Conservation (phyloP, 92 coral and sea anemone genomes). For the Phenganax subtilis region DNA sequence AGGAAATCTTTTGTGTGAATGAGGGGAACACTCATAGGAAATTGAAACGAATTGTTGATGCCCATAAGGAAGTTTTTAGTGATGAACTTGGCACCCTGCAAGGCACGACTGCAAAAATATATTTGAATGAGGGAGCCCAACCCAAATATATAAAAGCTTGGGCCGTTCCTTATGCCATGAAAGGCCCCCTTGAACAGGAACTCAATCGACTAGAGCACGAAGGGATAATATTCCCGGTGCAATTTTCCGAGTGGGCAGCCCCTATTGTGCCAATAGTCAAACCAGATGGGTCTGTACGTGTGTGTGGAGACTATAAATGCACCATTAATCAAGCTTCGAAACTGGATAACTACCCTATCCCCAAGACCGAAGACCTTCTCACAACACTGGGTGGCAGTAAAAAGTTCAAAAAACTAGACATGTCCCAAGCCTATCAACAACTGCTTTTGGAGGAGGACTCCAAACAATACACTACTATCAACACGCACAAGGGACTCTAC, state of each 20-base stretch:
- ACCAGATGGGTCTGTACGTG: slow-evolving; percentile 42
- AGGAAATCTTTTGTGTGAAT: slow-evolving; percentile 1
- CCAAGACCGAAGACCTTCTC: slow-evolving; percentile 49
- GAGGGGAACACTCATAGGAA: background rate
- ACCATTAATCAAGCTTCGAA: slow-evolving; percentile 57
- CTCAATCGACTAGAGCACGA: background rate
- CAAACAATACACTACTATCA: too few relatives aligned
- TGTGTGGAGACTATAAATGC: slow-evolving; percentile 56
- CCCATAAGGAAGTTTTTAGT: background rate
- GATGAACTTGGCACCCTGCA: slow-evolving; percentile 39
- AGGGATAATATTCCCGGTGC: background rate
- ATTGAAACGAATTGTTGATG: background rate
- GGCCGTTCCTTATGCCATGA: too few relatives aligned
- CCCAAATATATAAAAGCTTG: slow-evolving; percentile 25
- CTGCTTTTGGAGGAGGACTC: slow-evolving; percentile 42
- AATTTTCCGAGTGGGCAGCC: background rate
- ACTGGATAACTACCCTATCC: slow-evolving; percentile 61
- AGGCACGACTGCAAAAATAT: slow-evolving; percentile 36
- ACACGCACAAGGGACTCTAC: too few relatives aligned
- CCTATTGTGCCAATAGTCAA: slow-evolving; percentile 46
- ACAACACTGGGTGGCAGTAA: slow-evolving; percentile 46
- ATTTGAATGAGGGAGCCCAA: slow-evolving; percentile 17
- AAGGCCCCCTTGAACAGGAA: background rate
- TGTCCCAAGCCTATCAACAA: slow-evolving; percentile 55
- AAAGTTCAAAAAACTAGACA: slow-evolving; percentile 47